Percentiles rank a stretch among this genome's conserved stretches.
Evolutionary conservation across 2,888 invertebrate genomes (phyloP).

Genomic region (Stenodera caucasica): DNA sequence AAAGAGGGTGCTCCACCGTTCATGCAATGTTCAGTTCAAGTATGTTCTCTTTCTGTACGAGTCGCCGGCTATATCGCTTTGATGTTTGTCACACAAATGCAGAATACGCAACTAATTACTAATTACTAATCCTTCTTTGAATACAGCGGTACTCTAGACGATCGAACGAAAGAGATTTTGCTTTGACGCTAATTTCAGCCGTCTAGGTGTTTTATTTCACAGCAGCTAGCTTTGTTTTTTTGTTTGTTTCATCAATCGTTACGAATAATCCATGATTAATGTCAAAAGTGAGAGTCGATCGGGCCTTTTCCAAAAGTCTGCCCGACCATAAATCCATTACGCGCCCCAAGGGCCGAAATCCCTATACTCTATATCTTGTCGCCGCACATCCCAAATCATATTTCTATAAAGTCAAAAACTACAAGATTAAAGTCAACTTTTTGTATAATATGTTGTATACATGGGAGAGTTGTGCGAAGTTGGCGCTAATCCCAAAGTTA

Average conservation of each 20-base stretch:
- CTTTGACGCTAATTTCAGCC: constrained; percentile 33
- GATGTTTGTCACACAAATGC: constrained; percentile 36
- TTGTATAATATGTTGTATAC: constrained; percentile 31
- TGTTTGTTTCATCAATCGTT: background rate
- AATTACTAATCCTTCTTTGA: constrained; percentile 43
- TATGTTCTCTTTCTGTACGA: constrained; percentile 27
- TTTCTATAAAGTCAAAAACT: constrained; percentile 32
- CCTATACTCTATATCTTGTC: background rate
- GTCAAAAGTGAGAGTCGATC: background rate
- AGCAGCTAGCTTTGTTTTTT: constrained; percentile 2
- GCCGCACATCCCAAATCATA: constrained; percentile 20
- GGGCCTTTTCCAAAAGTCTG: no score
- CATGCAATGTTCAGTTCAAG: constrained; percentile 19
- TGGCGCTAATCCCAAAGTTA: constrained; percentile 32
- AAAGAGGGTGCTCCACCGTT: constrained; percentile 25
- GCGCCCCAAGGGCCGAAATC: background rate
- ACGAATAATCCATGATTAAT: background rate
- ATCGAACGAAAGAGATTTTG: constrained; percentile 34
- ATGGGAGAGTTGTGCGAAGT: constrained; percentile 30
- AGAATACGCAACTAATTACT: constrained; percentile 44
- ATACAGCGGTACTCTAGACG: constrained; percentile 17
- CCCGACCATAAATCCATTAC: constrained; percentile 17
- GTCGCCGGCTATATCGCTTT: constrained; percentile 32
- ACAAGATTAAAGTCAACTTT: constrained; percentile 36
- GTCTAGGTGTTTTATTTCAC: constrained; percentile 25